Conservation (phyloP, 2,888 invertebrate genomes). For the Leptarthrus brevirostris region DNA sequence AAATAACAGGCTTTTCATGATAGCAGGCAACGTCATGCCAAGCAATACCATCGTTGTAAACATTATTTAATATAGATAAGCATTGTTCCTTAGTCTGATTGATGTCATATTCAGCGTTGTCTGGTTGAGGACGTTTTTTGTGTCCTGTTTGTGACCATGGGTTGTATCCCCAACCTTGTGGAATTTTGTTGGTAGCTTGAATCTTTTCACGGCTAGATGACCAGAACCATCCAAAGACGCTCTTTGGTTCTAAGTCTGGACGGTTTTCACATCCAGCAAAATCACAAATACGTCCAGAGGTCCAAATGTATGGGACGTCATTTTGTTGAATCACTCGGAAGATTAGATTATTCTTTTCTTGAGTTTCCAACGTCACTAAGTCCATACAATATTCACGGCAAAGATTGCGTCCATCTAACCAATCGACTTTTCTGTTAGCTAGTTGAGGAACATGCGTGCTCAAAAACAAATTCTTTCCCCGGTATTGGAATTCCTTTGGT, state of each 20-base stretch:
- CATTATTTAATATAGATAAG: slow-evolving; percentile 88
- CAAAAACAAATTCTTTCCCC: slow-evolving; percentile 90
- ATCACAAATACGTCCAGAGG: slow-evolving; percentile 90
- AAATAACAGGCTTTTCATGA: slow-evolving; percentile 91
- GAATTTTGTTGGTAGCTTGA: slow-evolving; percentile 80
- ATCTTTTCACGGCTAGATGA: slow-evolving; percentile 89
- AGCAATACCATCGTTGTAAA: slow-evolving; percentile 92
- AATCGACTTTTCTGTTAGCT: slow-evolving; percentile 85
- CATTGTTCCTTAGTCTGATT: slow-evolving; percentile 90
- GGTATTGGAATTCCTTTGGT: slow-evolving; percentile 90
- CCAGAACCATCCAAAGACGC: slow-evolving; percentile 92
- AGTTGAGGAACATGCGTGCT: slow-evolving; percentile 83
- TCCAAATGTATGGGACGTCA: slow-evolving; percentile 93
- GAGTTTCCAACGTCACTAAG: slow-evolving; percentile 87
- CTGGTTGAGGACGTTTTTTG: slow-evolving; percentile 88
- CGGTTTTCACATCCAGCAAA: slow-evolving; percentile 93
- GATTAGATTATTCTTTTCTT: slow-evolving; percentile 90
- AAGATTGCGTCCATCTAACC: slow-evolving; percentile 90
- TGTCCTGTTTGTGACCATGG: slow-evolving; percentile 92
- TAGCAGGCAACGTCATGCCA: slow-evolving; percentile 96
- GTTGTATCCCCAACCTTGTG: slow-evolving; percentile 76
- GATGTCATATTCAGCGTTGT: slow-evolving; percentile 91
- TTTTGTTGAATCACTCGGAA: slow-evolving; percentile 89
- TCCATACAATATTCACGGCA: slow-evolving; percentile 96
- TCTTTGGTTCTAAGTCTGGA: slow-evolving; percentile 86